Evolutionary conservation across 1,140 invertebrate genomes (phyloP), one percentile per base, ranked within the genome.

Genomic region (Belonocnema kinseyi): DNA sequence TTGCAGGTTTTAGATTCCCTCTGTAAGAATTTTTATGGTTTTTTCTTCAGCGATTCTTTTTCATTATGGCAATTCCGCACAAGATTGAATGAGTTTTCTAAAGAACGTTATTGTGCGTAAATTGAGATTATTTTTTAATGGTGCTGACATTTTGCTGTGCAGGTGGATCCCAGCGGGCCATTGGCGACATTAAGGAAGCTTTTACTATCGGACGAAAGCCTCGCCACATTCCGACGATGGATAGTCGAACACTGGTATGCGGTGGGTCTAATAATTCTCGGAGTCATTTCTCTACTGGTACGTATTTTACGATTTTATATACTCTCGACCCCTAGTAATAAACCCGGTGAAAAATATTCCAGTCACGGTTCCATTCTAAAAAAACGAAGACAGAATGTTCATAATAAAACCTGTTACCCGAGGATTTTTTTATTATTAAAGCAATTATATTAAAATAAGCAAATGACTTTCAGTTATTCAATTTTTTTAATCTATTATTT

Each of bases 121-220:
- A 58, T 12, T 13, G 19, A 26, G 19, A 58, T 58, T 66, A 40
- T 40, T 66, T 66, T 66, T 40, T 66, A 66, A 66, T 66, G 61
- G 1, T 40, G 61, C 26, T 66, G 61, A 66, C 14, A 46, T 51
- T 83, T 80, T 80, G 58, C 77, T 80, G 83, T 87, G 54, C 82
- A 95, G 94, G 97, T 98, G 74, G 97, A 98, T 93, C 97, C 97
- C 2, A 97, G 97, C 3, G 97, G 97, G n/a, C 97, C 97, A n/a
- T 92, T 98, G 85, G 97, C 97, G 17, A 98, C 97, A 17, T 91
- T 98, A 50, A 93, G 97, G 13, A 97, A 97, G 89, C 92, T 98
- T 16, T 91, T 98, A 52, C 92, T 98, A 19, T 97, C 97, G 0
- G 97, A 97, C 86, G 96, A 98, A 89, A 97, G 96, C 85, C 94